Evolutionary conservation across 92 coral and sea anemone genomes (phyloP).

Genomic region (Bergia sp.): DNA sequence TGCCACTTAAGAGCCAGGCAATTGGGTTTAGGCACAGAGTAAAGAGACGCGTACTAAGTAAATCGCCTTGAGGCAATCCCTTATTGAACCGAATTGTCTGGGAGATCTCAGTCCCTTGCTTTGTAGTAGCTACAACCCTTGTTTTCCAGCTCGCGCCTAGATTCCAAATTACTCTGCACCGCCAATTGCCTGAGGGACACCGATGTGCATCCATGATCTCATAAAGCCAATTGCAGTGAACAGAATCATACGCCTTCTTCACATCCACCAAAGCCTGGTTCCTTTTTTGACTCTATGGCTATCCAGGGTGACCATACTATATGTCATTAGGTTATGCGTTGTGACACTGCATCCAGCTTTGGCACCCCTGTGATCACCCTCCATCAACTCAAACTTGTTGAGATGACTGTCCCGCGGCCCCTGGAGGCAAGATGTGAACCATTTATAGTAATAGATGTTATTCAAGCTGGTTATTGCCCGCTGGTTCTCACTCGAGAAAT

Average conservation of each 20-base stretch:
- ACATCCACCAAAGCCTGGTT: constrained; percentile 59
- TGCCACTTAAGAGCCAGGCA: not conserved
- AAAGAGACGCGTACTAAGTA: constrained; percentile 7
- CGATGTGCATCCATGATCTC: constrained; percentile 44
- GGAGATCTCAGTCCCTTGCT: constrained; percentile 27
- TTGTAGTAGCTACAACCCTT: constrained; percentile 17
- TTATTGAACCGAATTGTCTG: constrained; percentile 45
- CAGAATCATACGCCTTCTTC: constrained; percentile 43
- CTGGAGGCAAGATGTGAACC: no score
- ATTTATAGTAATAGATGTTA: no score
- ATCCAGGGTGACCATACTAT: no score
- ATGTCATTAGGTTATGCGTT: no score
- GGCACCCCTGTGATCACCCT: no score
- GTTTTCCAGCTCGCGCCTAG: constrained; percentile 24
- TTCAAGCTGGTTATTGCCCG: no score
- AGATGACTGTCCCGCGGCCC: no score
- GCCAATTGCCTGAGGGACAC: constrained; percentile 16
- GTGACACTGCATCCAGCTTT: no score
- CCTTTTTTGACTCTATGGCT: no score
- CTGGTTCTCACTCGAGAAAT: no score
- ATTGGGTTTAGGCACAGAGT: constrained; percentile 34
- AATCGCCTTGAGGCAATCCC: constrained; percentile 36
- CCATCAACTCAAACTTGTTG: no score
- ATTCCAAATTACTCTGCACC: not conserved
- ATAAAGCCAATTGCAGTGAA: constrained; percentile 24